Evolutionary conservation across 2,113 vertebrate genomes (phyloP).

Genomic region (Tachycineta bicolor): DNA sequence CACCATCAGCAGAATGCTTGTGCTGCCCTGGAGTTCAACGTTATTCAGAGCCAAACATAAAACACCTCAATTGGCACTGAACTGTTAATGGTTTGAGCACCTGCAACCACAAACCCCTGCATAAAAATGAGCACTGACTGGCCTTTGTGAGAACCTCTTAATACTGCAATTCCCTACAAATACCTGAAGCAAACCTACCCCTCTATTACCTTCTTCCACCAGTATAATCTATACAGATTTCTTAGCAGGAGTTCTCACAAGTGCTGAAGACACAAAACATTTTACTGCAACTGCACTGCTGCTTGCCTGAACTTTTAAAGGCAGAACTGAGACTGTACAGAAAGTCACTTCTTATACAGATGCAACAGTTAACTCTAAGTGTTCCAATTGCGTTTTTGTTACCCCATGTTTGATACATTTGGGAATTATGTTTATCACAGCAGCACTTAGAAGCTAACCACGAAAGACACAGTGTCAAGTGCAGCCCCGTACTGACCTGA

Average conservation of each 20-base stretch:
- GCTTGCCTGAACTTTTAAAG: not conserved
- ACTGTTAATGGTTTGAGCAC: not conserved
- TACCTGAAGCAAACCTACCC: not conserved
- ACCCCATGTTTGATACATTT: not conserved
- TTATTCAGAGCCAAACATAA: not conserved
- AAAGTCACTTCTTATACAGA: not conserved
- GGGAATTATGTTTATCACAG: not conserved
- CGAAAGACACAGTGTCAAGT: not conserved
- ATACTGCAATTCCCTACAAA: not conserved
- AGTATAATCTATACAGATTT: not conserved
- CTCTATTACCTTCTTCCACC: not conserved
- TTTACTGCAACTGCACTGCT: not conserved
- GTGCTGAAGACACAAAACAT: not conserved
- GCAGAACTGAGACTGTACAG: not conserved
- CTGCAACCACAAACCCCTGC: not conserved
- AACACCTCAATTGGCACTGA: not conserved
- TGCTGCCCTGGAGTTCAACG: not conserved
- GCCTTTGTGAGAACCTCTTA: conserved; percentile 9
- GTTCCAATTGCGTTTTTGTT: not conserved
- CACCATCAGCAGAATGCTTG: not conserved
- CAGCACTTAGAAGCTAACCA: not conserved
- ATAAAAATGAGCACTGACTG: not conserved
- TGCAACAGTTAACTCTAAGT: not conserved
- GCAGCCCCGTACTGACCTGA: rapidly evolving
- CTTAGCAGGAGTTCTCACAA: not conserved